Conservation (phyloP, 2,888 invertebrate species). For the Drosophila mulleri region DNA sequence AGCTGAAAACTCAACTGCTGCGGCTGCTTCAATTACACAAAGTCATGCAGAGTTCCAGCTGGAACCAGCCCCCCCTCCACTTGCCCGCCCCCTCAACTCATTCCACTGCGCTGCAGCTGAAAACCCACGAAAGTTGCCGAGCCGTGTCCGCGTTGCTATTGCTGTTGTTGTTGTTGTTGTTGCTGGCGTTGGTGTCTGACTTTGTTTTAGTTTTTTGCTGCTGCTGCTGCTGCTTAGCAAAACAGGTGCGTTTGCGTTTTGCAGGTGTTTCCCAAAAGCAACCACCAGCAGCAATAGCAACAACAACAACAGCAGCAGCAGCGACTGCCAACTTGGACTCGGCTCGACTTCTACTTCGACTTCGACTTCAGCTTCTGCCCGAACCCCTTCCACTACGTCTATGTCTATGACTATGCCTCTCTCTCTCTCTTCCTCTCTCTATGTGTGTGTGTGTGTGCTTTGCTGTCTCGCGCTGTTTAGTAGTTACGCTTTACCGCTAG, state of each 20-base stretch:
- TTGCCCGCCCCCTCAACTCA: not conserved
- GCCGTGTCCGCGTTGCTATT: constrained; percentile 71
- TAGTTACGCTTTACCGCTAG: constrained; percentile 80
- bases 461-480: constrained; percentile 71
- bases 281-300: constrained; percentile 40
- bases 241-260: constrained; percentile 83
- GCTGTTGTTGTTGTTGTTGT: constrained; percentile 47
- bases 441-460: constrained; percentile 6
- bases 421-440: not conserved
- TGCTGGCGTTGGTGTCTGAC: constrained; percentile 70
- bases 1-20: constrained; percentile 42
- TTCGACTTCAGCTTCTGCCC: constrained; percentile 10
- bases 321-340: constrained; percentile 36
- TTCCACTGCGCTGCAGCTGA: constrained; percentile 16
- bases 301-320: constrained; percentile 21
- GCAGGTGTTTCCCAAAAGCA: constrained; percentile 83
- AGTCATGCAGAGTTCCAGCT: constrained; percentile 66
- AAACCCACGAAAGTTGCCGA: constrained; percentile 68
- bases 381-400: not conserved
- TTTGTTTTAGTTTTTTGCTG: constrained; percentile 75
- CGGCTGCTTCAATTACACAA: constrained; percentile 79
- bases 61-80: constrained; percentile 11
- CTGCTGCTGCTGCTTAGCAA: constrained; percentile 62
- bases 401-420: not conserved
- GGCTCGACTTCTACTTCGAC: constrained; percentile 22